Conservation (phyloP, 2,113 vertebrate genomes). For the Caloenas nicobarica region DNA sequence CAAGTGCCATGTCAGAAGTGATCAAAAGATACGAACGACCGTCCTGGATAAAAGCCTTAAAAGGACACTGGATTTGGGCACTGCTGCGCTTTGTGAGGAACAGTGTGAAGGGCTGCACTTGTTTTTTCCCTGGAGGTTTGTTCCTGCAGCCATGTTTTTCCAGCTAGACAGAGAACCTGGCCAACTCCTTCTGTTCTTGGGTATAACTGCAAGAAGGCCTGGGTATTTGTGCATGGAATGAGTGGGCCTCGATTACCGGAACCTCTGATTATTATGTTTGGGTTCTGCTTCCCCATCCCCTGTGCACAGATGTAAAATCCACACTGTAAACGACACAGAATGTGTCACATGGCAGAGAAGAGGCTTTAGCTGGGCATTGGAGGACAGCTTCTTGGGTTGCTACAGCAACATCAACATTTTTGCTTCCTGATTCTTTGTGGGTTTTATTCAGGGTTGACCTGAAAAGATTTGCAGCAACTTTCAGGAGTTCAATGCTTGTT, state of each 20-base stretch:
- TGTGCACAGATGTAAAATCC: fast-evolving
- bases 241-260: fast-evolving
- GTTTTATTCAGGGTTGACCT: neutral
- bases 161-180: neutral
- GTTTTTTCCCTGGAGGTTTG: neutral
- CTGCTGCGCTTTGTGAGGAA: fast-evolving
- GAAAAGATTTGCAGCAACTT: neutral
- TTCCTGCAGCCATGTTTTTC: neutral
- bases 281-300: neutral
- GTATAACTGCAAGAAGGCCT: neutral
- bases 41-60: neutral
- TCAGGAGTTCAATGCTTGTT: neutral
- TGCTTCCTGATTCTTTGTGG: neutral
- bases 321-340: fast-evolving
- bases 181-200: fast-evolving
- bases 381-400: neutral
- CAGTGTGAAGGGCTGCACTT: fast-evolving
- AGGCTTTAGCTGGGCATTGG: neutral
- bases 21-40: neutral
- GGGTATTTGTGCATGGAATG: fast-evolving
- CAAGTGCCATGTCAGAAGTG: neutral
- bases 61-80: neutral
- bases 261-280: too few relatives aligned
- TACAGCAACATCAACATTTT: neutral
- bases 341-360: neutral